These are phyloP conservation scores for Thymelicus sylvestris DNA, from an alignment of 2,888 invertebrate species.

Conservation along the genomic window DNA sequence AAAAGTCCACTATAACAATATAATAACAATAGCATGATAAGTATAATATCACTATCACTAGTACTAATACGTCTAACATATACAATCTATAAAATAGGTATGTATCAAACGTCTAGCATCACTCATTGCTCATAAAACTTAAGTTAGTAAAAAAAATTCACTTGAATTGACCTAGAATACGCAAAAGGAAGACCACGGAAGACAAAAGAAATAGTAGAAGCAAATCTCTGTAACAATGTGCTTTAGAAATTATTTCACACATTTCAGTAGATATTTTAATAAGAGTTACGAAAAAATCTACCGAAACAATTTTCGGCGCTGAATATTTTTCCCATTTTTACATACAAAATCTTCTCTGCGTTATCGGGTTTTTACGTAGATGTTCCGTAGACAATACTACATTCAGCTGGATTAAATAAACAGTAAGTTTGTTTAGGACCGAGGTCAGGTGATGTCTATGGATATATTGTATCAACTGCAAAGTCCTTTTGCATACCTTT, in stretches of 20 bases:
- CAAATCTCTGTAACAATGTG: slow-evolving; percentile 48
- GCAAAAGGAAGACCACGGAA: slow-evolving; percentile 52
- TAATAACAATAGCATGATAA: too few relatives aligned
- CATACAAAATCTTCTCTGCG: slow-evolving; percentile 8
- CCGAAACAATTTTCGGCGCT: slow-evolving; percentile 38
- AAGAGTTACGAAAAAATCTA: slow-evolving; percentile 37
- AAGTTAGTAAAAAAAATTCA: slow-evolving; percentile 57
- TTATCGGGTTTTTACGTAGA: slow-evolving; percentile 11
- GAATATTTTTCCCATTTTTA: slow-evolving; percentile 23
- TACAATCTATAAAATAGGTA: background rate
- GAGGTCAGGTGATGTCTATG: too few relatives aligned
- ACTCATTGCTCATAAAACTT: slow-evolving; percentile 15
- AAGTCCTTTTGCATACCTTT: too few relatives aligned
- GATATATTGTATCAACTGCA: too few relatives aligned
- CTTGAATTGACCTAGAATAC: slow-evolving; percentile 66
- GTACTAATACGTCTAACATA: too few relatives aligned
- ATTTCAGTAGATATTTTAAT: slow-evolving; percentile 51
- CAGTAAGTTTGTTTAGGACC: too few relatives aligned
- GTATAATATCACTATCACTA: too few relatives aligned
- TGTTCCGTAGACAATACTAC: too few relatives aligned
- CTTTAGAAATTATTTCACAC: slow-evolving; percentile 58
- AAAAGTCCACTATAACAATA: too few relatives aligned
- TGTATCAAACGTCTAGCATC: slow-evolving; percentile 1
- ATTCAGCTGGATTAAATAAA: too few relatives aligned
- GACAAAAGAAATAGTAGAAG: slow-evolving; percentile 62